These are phyloP conservation scores for Meloidogyne floridensis DNA, from an alignment of 1,140 invertebrate genomes.

Conservation along the genomic window DNA sequence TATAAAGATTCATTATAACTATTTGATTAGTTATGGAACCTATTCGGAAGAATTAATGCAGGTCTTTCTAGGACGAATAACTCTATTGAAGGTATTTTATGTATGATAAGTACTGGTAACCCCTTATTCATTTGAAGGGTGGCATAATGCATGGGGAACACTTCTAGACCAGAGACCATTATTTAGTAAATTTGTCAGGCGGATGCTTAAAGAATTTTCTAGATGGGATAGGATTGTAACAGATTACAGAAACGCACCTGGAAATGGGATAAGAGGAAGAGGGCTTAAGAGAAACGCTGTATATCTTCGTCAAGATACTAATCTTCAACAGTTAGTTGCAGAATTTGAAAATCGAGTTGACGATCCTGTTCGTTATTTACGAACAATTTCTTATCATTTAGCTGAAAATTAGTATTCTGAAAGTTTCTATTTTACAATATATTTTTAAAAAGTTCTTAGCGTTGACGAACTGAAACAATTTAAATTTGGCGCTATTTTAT, in stretches of 20 bases:
- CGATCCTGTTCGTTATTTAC: background rate
- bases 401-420: background rate
- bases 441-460: background rate
- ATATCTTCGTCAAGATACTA: no score
- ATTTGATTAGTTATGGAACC: slow-evolving; percentile 14
- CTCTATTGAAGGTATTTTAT: background rate
- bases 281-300: no score
- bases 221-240: no score
- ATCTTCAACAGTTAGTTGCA: background rate
- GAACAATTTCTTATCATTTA: slow-evolving; percentile 8
- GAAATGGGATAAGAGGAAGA: no score
- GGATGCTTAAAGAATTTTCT: no score
- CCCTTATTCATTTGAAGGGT: background rate
- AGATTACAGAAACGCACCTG: no score
- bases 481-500: no score
- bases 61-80: slow-evolving; percentile 11
- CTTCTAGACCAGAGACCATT: background rate
- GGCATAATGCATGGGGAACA: slow-evolving; percentile 13
- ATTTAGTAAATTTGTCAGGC: no score
- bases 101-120: no score
- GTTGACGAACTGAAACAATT: no score
- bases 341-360: background rate
- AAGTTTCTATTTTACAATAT: slow-evolving; percentile 5
- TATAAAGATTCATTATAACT: background rate
- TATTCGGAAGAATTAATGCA: background rate